phyloP scores from a whole-genome alignment of 2,888 invertebrate genomes.

The Bruchidius siliquastri region DNA sequence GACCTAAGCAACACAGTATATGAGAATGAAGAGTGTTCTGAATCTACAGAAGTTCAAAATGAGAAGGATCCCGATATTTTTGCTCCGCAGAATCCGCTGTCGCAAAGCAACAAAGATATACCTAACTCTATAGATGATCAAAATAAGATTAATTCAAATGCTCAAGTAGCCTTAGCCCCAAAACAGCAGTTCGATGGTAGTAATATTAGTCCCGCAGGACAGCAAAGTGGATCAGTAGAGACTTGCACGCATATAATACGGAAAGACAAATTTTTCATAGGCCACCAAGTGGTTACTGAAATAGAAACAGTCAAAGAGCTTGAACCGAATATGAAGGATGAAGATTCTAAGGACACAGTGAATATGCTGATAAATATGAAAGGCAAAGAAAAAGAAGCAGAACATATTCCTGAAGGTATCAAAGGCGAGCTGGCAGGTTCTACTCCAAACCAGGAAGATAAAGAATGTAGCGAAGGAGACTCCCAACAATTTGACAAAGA shows the following conservation, averaged over 20 bases:
- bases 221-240: not conserved
- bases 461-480: not conserved
- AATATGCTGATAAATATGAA: not conserved
- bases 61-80: not conserved
- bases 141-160: not conserved
- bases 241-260: not conserved
- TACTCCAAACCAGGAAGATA: not conserved
- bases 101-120: not conserved
- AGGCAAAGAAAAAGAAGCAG: conserved; percentile 9
- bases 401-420: conserved; percentile 7
- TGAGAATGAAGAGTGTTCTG: not conserved
- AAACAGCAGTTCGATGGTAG: not conserved
- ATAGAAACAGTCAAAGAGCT: conserved; percentile 5
- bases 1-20: not conserved
- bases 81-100: not conserved
- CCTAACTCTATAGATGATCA: not conserved
- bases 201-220: not conserved
- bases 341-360: not conserved
- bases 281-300: conserved; percentile 2
- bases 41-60: not conserved
- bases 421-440: not conserved
- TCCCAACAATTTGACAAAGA: not conserved
- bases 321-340: too few species aligned
- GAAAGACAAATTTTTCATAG: not conserved
- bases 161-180: not conserved